These are phyloP conservation scores for Cryptosula pallasiana DNA, from an alignment of 2,888 invertebrate species.

Conservation along the genomic window DNA sequence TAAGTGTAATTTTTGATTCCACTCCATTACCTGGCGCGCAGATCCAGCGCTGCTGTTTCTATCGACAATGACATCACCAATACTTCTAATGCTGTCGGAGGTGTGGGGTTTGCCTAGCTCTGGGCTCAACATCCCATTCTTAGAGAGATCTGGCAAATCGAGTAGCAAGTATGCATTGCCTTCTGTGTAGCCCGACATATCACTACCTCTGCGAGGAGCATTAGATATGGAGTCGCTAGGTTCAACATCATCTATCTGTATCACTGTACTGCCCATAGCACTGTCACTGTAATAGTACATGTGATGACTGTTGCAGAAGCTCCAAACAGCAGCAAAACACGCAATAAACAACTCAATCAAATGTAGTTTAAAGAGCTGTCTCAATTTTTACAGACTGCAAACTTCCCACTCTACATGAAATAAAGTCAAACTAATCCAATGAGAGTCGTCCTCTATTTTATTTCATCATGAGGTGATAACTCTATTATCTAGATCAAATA, in stretches of 20 bases:
- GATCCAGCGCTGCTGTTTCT: background rate
- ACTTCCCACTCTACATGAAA: no score
- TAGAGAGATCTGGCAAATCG: background rate
- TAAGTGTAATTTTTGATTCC: no score
- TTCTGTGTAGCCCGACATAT: slow-evolving; percentile 7
- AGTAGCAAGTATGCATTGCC: background rate
- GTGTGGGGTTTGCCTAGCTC: background rate
- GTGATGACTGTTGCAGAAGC: no score
- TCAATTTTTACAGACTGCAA: no score
- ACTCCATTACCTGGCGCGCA: background rate
- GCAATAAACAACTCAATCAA: no score
- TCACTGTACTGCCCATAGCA: background rate
- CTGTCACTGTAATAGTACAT: background rate
- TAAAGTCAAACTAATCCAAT: no score
- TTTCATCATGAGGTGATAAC: no score
- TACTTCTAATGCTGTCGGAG: slow-evolving; percentile 14
- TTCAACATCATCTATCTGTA: slow-evolving; percentile 8
- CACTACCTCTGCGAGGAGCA: slow-evolving; percentile 22
- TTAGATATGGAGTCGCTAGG: slow-evolving; percentile 19
- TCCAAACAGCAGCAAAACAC: no score
- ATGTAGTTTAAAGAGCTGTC: no score
- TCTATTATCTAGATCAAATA: no score
- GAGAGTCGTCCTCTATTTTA: no score
- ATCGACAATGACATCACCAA: background rate
- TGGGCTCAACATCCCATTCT: background rate